Evolutionary conservation across 2,113 vertebrate genomes (phyloP), one percentile per base, ranked within the genome.

Genomic region (Marmota monax): DNA sequence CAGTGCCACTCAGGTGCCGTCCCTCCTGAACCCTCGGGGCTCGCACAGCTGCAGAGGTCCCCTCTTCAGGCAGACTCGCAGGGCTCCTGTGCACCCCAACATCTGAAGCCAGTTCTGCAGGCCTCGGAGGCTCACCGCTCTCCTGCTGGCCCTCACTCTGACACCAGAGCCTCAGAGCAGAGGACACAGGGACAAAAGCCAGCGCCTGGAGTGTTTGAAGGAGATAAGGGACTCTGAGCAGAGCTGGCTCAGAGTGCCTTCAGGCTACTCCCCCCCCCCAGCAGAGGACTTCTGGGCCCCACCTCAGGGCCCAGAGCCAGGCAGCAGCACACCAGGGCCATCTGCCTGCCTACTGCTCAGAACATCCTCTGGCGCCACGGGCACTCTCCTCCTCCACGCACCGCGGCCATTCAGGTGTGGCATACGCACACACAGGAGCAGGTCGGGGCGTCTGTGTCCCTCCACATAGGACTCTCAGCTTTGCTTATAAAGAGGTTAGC

Each of bases 371-470:
- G 42, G 32, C 61, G 58, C 39, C 8, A 58, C 42, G 2, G 3
- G 14, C 32, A 9, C 63, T 5, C 17, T 14, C 92, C 37, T 11
- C 51, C 2, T 48, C 17, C 45, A 10, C 45, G 48, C 2, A 12
- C 1, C 14, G 5, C 32, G 32, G 1, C 1, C 0, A 2, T 9
- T 51, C 13, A 51, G 51, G 3, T 13, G 23, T 0, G 0, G 22
- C 73, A 34, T 14, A 51, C 51, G 13, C 51, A 51, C 51, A 51
- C 51, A 11, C 56, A 56, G 56, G 56, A 56, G 56, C 56, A 56
- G 56, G 56, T 56, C 56, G 1, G 16, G 56, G 56, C 51, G 3
- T 51, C 51, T 51, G 51, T 51, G 51, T 51, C 67, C 63, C 53
- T 65, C 51, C 10, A 3, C 53, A 27, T 48, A 48, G 39, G 37